Evolutionary conservation across 2,888 invertebrate genomes (phyloP), one percentile per base, ranked within the genome.

Genomic region (Lycophotia porphyrea): DNA sequence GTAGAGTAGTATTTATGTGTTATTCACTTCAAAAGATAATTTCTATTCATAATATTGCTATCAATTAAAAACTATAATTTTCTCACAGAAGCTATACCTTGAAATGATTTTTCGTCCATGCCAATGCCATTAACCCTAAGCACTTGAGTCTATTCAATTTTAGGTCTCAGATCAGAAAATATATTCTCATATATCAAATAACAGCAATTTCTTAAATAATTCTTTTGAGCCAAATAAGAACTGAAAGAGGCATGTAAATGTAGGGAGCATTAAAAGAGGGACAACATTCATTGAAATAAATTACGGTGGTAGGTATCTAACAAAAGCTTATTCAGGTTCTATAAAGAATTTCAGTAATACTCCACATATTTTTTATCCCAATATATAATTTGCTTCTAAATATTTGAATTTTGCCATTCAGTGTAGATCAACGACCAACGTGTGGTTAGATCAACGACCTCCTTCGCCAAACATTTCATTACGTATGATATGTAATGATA

Each of bases 371-470:
- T 76, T 76, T 44, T 69, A 34, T 70, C 1, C 13, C 2, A 36
- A 66, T 15, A 52, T 44, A 49, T 24, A 24, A 36, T 36, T 36
- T 18, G 11, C 34, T 63, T 60, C 18, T 34, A 8, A 34, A 27
- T 52, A 31, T 61, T 47, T 49, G 18, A 67, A 70, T 71, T 21
- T 67, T 68, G n/a, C 39, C 49, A 39, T 67, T 44, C 36, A 13
- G 5, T 24, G 27, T 5, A 49, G 84, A 78, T 82, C 85, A 74
- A 71, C 49, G 78, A 85, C 84, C 52, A n/a, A n/a, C n/a, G n/a
- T n/a, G n/a, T n/a, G n/a, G n/a, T 49, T 5, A 49, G 84, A 78
- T 82, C 85, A 74, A 71, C 49, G 78, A 85, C 84, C 52, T 70
- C 31, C 52, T 34, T 21, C 24, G n/a, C 15, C 49, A 34, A 24